Conservation (phyloP, 1,140 invertebrate genomes). For the Aethina tumida region DNA sequence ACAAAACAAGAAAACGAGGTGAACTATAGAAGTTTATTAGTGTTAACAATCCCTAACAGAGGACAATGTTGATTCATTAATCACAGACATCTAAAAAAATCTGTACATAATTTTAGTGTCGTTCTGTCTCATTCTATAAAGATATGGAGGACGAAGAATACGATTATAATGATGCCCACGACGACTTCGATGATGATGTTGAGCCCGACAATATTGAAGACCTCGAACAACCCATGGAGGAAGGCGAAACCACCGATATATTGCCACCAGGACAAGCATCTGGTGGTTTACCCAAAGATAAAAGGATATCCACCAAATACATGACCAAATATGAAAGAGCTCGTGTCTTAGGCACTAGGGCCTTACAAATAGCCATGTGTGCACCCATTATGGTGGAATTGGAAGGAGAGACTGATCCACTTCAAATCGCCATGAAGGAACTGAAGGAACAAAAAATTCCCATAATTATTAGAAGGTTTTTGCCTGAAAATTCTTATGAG, state of each 20-base stretch:
- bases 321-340: slow-evolving; percentile 97
- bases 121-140: no score
- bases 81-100: no score
- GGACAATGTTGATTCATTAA: no score
- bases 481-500: slow-evolving; percentile 98
- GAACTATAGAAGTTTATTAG: no score
- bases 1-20: no score
- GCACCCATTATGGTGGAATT: slow-evolving; percentile 99
- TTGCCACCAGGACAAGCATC: slow-evolving; percentile 57
- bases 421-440: slow-evolving; percentile 99
- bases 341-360: slow-evolving; percentile 86
- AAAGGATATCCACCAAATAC: slow-evolving; percentile 76
- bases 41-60: no score
- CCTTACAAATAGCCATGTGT: slow-evolving; percentile 98
- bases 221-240: slow-evolving; percentile 50
- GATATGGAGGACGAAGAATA: slow-evolving; percentile 72
- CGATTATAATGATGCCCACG: slow-evolving; percentile 62
- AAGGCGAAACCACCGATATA: slow-evolving; percentile 57
- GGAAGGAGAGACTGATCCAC: slow-evolving; percentile 95
- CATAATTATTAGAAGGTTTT: slow-evolving; percentile 91
- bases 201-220: slow-evolving; percentile 70
- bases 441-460: slow-evolving; percentile 96
- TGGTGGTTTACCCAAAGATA: slow-evolving; percentile 66
- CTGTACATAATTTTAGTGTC: no score
- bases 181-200: slow-evolving; percentile 69